These are phyloP conservation scores for Campaea margaritaria DNA, from an alignment of 2,888 invertebrate species.

Conservation along the genomic window DNA sequence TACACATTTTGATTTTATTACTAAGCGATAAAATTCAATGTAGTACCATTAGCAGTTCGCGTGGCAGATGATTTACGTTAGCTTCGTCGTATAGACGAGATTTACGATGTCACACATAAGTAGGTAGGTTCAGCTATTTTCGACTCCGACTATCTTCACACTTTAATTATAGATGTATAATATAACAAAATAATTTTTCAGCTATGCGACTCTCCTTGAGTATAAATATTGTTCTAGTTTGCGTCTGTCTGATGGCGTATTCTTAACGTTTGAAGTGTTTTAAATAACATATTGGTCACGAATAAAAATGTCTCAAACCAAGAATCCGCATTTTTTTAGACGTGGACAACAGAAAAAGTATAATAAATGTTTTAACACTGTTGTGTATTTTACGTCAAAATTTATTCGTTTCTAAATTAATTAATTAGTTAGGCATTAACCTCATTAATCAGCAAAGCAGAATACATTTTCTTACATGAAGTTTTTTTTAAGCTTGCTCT, in stretches of 20 bases:
- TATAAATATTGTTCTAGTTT: conserved; percentile 61
- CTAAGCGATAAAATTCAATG: conserved; percentile 75
- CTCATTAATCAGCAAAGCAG: too few relatives aligned
- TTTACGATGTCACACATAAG: conserved; percentile 75
- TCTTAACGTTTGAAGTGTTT: conserved; percentile 29
- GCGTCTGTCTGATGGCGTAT: conserved; percentile 33
- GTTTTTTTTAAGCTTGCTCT: too few relatives aligned
- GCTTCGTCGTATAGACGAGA: conserved; percentile 73
- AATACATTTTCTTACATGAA: too few relatives aligned
- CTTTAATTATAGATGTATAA: conserved; percentile 79
- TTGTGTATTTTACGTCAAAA: background rate
- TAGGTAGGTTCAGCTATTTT: conserved; percentile 62
- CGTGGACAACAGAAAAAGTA: background rate
- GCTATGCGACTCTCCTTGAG: conserved; percentile 66
- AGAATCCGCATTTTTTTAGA: conserved; percentile 11
- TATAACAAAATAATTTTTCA: conserved; percentile 75
- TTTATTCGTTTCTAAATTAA: background rate
- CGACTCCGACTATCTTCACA: conserved; percentile 76
- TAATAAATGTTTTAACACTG: background rate
- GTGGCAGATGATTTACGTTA: conserved; percentile 73
- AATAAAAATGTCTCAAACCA: conserved; percentile 36
- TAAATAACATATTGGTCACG: conserved; percentile 37
- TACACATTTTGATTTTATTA: conserved; percentile 71
- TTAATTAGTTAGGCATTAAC: too few relatives aligned
- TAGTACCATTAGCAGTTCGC: conserved; percentile 69